Percentiles rank a stretch among this genome's conserved stretches.
Conservation (phyloP, 2,797 vertebrate genomes). For the Neosilurus mollespiculum region DNA sequence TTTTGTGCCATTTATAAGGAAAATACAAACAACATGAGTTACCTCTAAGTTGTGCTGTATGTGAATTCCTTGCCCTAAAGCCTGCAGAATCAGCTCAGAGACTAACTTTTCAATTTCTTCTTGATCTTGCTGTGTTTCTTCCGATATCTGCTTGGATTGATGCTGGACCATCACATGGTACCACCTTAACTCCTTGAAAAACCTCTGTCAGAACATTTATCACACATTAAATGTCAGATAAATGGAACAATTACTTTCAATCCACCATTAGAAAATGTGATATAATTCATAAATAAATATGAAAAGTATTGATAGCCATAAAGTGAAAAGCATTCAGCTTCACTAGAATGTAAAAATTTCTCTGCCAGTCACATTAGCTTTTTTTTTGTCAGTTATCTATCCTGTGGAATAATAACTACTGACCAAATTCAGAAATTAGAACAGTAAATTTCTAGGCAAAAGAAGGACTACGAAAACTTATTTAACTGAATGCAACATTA, state of each 20-base stretch:
- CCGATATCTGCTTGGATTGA: constrained; percentile 69
- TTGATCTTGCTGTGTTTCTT: constrained; percentile 66
- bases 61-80: constrained; percentile 71
- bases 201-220: constrained; percentile 69
- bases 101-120: constrained; percentile 73
- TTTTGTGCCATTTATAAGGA: background rate
- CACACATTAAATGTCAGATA: background rate
- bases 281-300: too few species aligned
- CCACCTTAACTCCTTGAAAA: constrained; percentile 77
- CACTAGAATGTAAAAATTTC: too few species aligned
- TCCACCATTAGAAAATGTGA: too few species aligned
- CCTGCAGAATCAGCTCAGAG: constrained; percentile 69
- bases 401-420: too few species aligned
- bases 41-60: constrained; percentile 82
- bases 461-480: too few species aligned
- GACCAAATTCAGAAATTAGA: too few species aligned
- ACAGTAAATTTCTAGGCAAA: too few species aligned
- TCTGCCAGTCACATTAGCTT: too few species aligned
- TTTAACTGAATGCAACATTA: too few species aligned
- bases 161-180: constrained; percentile 72
- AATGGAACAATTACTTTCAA: background rate
- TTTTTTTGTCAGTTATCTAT: too few species aligned
- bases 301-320: too few species aligned
- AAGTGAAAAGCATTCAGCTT: too few species aligned
- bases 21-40: constrained; percentile 29